Percentiles rank a stretch among this genome's conserved stretches.
These are phyloP conservation scores for Donacobius atricapilla DNA, from an alignment of 2,113 vertebrate species.

Conservation along the genomic window DNA sequence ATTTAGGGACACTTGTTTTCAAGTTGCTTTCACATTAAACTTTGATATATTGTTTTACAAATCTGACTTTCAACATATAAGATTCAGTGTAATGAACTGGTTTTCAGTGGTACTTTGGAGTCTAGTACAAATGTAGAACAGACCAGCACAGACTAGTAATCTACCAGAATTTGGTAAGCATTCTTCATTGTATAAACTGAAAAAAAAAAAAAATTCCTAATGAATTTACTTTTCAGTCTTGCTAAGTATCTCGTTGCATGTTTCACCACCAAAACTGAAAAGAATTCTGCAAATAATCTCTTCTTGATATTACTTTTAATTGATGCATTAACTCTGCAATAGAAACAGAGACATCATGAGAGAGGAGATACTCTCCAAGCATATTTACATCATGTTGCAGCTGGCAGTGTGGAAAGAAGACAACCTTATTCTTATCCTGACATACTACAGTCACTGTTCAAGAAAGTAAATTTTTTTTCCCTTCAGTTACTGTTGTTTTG, in stretches of 20 bases:
- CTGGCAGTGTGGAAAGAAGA: not conserved
- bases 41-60: not conserved
- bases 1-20: not conserved
- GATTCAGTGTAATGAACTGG: not conserved
- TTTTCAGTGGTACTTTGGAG: not conserved
- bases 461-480: not conserved
- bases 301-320: not conserved
- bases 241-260: not conserved
- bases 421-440: not conserved
- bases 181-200: not conserved
- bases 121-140: not conserved
- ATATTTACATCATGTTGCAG: not conserved
- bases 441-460: not conserved
- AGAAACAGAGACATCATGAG: rapidly evolving
- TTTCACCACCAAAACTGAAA: not conserved
- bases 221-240: not conserved
- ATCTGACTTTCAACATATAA: not conserved
- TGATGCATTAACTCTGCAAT: not conserved
- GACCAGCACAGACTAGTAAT: not conserved
- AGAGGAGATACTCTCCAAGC: not conserved
- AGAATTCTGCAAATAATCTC: not conserved
- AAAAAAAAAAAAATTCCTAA: not conserved
- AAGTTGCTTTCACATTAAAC: not conserved
- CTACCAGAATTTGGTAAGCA: not conserved
- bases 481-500: not conserved